Evolutionary conservation across 2,113 vertebrate species (phyloP), one percentile per base, ranked within the genome.

Genomic region (Phoxinus phoxinus): DNA sequence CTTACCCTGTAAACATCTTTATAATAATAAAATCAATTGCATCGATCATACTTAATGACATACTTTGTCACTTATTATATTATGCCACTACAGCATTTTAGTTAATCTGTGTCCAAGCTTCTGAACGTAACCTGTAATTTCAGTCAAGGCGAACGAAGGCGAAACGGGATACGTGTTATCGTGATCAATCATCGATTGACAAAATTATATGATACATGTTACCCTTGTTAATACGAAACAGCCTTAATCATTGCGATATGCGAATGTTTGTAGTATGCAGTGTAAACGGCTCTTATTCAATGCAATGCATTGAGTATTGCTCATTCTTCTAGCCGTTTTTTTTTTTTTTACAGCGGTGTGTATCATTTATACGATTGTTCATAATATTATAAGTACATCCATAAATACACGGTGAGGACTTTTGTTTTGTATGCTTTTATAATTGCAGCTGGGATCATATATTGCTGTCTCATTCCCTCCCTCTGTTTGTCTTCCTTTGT

Each of bases 401-500:
- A 59, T 15, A 63, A 25, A n/a, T 80, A 27, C 37, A 80, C 1
- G 37, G 3, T n/a, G 13, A 63, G 19, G 41, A 44, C 25, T 32
- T 23, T 67, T 27, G 41, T 65, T 81, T 35, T 48, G n/a, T 63
- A 1, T 63, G 15, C 3, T n/a, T 46, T 10, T 76, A 32, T 76
- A 51, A 51, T 21, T 3, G 2, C 13, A 21, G 19, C 3, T 4
- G 27, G 3, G 30, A 59, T 37, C 19, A 72, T 17, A 41, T 72
- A 6, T 56, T 58, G 51, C 67, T 27, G 48, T 89, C 44, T 84
- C 83, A 89, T 44, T 37, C 46, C 77, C 71, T 74, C 23, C 41
- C 71, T 82, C 15, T 19, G 30, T 21, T 58, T 37, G 30, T 78
- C 56, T 69, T 41, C 76, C 80, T 90, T 86, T 61, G 90, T 84